Conservation (phyloP, 92 coral and sea anemone species). For the Plumapathes pennacea region DNA sequence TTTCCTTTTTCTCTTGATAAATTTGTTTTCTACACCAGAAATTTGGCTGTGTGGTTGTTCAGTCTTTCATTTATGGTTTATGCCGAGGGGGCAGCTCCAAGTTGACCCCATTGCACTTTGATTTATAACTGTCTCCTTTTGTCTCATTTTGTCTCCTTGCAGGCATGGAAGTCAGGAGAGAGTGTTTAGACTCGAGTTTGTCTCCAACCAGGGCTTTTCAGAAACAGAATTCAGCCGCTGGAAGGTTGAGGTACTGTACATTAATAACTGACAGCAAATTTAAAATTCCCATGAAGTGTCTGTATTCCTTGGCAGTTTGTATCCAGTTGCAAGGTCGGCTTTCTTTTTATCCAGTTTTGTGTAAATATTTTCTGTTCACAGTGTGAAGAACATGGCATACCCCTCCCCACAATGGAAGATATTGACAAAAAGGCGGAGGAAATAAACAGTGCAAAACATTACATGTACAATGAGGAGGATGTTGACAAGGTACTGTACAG, state of each 20-base stretch:
- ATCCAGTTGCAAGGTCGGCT: no score
- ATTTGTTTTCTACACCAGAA: no score
- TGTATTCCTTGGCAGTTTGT: no score
- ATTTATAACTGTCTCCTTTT: neutral
- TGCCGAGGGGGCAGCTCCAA: neutral
- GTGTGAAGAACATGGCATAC: slow-evolving; percentile 79
- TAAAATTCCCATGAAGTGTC: no score
- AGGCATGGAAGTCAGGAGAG: slow-evolving; percentile 98
- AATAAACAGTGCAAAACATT: slow-evolving; percentile 68
- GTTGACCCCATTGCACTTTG: neutral
- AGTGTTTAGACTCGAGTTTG: slow-evolving; percentile 93
- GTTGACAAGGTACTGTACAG: slow-evolving; percentile 73
- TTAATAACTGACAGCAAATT: no score
- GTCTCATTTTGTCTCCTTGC: neutral
- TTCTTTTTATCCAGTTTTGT: no score
- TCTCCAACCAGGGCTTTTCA: slow-evolving; percentile 92
- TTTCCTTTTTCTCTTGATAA: no score
- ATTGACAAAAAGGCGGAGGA: slow-evolving; percentile 70
- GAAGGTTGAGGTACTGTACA: slow-evolving; percentile 96
- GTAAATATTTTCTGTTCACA: neutral
- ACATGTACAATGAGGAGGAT: slow-evolving; percentile 95
- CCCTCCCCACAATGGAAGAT: slow-evolving; percentile 82
- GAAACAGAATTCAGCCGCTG: slow-evolving; percentile 89
- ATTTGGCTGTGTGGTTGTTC: neutral
- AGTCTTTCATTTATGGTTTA: neutral